Base-by-base conservation (phyloP, 2,888 invertebrate genomes). In the Theodoxus fluviatilis region DNA sequence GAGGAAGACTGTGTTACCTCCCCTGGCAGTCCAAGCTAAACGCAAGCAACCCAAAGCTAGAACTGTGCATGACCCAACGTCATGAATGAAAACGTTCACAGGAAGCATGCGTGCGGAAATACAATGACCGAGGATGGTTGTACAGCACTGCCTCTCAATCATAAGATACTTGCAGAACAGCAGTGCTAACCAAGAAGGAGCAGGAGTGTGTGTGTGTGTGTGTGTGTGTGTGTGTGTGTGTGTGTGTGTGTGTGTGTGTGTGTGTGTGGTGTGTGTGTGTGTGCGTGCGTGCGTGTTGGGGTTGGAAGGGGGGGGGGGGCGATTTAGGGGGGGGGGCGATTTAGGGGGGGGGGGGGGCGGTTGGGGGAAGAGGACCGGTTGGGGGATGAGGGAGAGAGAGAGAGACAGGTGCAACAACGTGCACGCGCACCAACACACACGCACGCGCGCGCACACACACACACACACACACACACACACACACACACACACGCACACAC, bases 151-250 rank as follows among this genome's bases (percentile, higher is more conserved):
- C n/a, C n/a, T n/a, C n/a, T n/a, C n/a, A n/a, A n/a, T n/a, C n/a
- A n/a, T n/a, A n/a, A n/a, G n/a, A n/a, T n/a, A n/a, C n/a, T n/a
- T n/a, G n/a, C n/a, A n/a, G n/a, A n/a, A n/a, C n/a, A n/a, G n/a
- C n/a, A n/a, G n/a, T n/a, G n/a, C n/a, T n/a, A n/a, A n/a, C n/a
- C n/a, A n/a, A n/a, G n/a, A n/a, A n/a, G n/a, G n/a, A n/a, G n/a
- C n/a, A n/a, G n/a, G n/a, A n/a, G 18, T 52, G 52, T 4, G 52
- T 52, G 18, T 18, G 52, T 52, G 7, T 52, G 18, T 52, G 52
- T 52, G 52, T 52, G 52, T 9, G 52, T 52, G 52, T 52, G 52
- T 52, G 52, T 52, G 52, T 52, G 52, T 52, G 52, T 52, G 52
- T 52, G 52, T 52, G 52, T 52, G 52, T 18, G 52, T 52, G 52